These are phyloP conservation scores for Zeugodacus cucurbitae DNA, from an alignment of 1,140 invertebrate genomes.

Conservation along the genomic window DNA sequence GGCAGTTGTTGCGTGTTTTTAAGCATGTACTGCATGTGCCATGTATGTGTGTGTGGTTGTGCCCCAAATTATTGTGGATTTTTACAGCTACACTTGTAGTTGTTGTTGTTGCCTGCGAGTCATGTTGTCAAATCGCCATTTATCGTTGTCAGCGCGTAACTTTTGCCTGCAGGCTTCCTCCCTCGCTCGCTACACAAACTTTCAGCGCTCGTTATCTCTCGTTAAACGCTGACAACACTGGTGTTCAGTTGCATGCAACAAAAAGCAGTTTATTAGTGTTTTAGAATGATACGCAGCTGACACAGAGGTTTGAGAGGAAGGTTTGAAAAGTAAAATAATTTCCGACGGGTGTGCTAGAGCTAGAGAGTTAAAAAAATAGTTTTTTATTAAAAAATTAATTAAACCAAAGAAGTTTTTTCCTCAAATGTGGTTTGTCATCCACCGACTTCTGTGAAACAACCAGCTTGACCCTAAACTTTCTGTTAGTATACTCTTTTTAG, in stretches of 20 bases:
- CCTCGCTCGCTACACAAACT: neutral
- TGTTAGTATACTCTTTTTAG: no score
- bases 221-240: neutral
- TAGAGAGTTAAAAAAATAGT: no score
- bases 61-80: neutral
- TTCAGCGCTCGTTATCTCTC: neutral
- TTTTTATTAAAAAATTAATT: no score
- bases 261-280: no score
- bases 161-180: neutral
- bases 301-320: no score
- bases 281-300: no score
- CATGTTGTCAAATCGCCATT: neutral
- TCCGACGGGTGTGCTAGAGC: no score
- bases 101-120: neutral
- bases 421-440: no score
- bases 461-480: no score
- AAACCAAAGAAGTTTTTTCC: no score
- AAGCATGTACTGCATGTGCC: neutral
- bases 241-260: neutral
- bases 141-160: conserved; percentile 22
- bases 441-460: no score
- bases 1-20: neutral
- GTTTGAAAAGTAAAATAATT: no score
- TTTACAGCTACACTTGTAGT: neutral
- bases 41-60: neutral